phyloP scores from a whole-genome alignment of 2,888 invertebrate genomes.

The Harpagoxenus sublaevis region DNA sequence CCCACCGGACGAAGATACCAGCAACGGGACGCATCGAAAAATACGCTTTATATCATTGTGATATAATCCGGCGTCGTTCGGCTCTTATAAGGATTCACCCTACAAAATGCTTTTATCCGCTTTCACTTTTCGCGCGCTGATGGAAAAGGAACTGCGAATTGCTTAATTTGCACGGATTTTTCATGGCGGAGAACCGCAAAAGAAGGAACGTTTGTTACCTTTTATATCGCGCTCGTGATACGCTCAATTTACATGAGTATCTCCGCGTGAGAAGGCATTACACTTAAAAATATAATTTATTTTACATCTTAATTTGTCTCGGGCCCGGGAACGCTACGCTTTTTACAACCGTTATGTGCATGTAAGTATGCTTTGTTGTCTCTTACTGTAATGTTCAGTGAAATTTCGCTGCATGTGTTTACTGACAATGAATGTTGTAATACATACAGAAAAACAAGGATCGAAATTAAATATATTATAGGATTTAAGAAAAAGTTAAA shows the following conservation, averaged over 20 bases:
- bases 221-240: constrained; percentile 55
- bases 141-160: constrained; percentile 55
- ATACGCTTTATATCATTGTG: constrained; percentile 69
- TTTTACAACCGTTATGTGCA: constrained; percentile 1
- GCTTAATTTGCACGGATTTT: constrained; percentile 44
- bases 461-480: neutral
- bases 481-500: neutral
- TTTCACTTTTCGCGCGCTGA: constrained; percentile 69
- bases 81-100: constrained; percentile 72
- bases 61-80: constrained; percentile 64
- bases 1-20: constrained; percentile 23
- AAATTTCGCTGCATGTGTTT: neutral
- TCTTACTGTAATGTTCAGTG: neutral
- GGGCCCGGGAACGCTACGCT: neutral
- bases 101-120: constrained; percentile 60
- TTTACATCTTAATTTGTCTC: constrained; percentile 32
- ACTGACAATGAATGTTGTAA: neutral
- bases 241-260: constrained; percentile 26
- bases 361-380: constrained; percentile 9
- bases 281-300: constrained; percentile 53
- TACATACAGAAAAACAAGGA: neutral
- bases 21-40: constrained; percentile 70
- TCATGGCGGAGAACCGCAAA: constrained; percentile 14
- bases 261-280: neutral
- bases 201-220: constrained; percentile 29